These are phyloP conservation scores for Zosterops borbonicus DNA, from an alignment of 2,113 vertebrate genomes.

Conservation along the genomic window DNA sequence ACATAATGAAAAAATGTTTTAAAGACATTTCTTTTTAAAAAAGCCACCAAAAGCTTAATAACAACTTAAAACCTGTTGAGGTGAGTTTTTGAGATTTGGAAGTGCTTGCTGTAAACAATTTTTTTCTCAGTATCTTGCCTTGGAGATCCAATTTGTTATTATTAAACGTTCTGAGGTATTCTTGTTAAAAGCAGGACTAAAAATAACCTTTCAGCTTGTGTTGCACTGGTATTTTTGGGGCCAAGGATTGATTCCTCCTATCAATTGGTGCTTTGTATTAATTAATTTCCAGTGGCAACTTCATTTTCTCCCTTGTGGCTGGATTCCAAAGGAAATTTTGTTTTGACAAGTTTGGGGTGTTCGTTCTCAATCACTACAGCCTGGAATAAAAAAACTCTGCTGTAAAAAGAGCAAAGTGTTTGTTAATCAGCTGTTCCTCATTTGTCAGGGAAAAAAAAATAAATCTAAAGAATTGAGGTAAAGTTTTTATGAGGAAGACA, in stretches of 20 bases:
- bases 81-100: neutral
- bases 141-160: conserved; percentile 22
- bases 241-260: neutral
- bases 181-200: conserved; percentile 31
- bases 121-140: conserved; percentile 15
- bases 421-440: neutral
- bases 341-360: neutral
- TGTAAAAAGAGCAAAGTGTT: neutral
- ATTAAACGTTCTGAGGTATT: neutral
- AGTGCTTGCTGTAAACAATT: neutral
- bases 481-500: neutral
- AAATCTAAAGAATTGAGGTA: neutral
- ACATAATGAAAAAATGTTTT: neutral
- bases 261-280: neutral
- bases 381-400: neutral
- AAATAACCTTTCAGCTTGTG: neutral
- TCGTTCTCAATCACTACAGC: neutral
- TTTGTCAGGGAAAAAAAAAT: neutral
- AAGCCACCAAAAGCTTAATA: conserved; percentile 1
- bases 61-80: neutral
- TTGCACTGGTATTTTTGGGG: neutral
- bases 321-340: neutral
- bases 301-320: neutral
- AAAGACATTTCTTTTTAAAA: neutral
- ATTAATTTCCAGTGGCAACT: neutral